Conservation (phyloP, 92 coral and sea anemone genomes). For the Palythoa heliodiscus region DNA sequence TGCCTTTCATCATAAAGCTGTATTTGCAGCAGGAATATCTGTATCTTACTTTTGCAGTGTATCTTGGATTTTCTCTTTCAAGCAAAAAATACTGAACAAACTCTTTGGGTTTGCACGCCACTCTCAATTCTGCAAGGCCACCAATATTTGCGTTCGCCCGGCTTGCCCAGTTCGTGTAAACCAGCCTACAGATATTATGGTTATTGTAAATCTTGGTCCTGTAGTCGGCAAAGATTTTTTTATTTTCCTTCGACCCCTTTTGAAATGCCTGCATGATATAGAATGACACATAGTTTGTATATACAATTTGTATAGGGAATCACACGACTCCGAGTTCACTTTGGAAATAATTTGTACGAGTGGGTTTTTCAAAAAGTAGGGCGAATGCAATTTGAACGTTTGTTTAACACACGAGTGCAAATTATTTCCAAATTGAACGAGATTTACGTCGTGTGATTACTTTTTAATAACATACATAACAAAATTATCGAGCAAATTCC, state of each 20-base stretch:
- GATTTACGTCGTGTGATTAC: background rate
- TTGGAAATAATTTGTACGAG: no score
- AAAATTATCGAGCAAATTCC: no score
- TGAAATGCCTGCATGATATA: background rate
- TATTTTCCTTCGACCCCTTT: background rate
- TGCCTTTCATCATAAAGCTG: constrained; percentile 55
- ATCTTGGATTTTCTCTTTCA: constrained; percentile 46
- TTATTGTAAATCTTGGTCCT: constrained; percentile 31
- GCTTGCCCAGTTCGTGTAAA: constrained; percentile 57
- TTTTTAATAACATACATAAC: no score
- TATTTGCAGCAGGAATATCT: constrained; percentile 63
- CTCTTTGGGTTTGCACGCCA: constrained; percentile 59
- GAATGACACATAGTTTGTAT: background rate
- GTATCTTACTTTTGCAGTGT: constrained; percentile 56
- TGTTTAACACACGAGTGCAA: no score
- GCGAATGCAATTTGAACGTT: no score
- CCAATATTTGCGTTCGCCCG: constrained; percentile 63
- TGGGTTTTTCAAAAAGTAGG: no score
- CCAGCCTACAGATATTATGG: constrained; percentile 53
- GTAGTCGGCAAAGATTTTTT: background rate
- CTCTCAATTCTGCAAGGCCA: constrained; percentile 46
- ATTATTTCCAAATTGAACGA: background rate
- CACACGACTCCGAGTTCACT: no score
- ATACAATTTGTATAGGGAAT: background rate
- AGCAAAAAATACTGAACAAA: constrained; percentile 61